A percentile compares a stretch with the other conserved stretches of the same genome.
These are phyloP conservation scores for Lytechinus variegatus DNA, from an alignment of 35 echinoderm and acorn worm species.

Conservation along the genomic window DNA sequence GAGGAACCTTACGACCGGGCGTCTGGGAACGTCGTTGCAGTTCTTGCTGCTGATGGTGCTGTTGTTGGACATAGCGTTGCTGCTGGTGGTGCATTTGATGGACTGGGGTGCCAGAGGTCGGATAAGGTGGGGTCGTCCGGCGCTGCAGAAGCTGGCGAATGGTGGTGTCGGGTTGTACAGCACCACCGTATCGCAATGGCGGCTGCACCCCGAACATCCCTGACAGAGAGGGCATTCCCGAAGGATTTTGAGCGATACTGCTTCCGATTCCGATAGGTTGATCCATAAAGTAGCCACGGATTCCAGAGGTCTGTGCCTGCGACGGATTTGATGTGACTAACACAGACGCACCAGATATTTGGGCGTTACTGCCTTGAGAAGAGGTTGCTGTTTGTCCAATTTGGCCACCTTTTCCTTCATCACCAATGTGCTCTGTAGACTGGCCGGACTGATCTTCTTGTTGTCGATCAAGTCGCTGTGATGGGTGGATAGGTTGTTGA, in stretches of 20 bases:
- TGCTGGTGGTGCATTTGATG: background rate
- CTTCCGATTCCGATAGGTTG: background rate
- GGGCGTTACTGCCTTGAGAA: background rate
- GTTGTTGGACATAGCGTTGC: background rate
- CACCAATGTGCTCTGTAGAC: background rate
- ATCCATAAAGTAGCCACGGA: background rate
- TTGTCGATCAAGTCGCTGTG: background rate
- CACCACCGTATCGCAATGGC: background rate
- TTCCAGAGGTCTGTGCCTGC: background rate
- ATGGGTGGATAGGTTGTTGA: background rate
- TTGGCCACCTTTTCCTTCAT: background rate
- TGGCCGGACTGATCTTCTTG: background rate
- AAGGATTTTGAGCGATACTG: background rate
- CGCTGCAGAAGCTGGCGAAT: constrained; percentile 22
- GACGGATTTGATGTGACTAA: background rate
- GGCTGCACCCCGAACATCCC: background rate
- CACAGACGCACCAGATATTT: background rate
- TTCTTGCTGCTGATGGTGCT: background rate
- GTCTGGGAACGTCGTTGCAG: background rate
- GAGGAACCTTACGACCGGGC: background rate
- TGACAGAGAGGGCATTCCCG: background rate
- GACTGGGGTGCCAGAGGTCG: background rate
- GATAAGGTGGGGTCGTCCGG: background rate
- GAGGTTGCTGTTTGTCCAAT: background rate
- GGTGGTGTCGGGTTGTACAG: background rate